phyloP scores from a whole-genome alignment of 2,888 invertebrate species.

The Agriopis leucophaearia region DNA sequence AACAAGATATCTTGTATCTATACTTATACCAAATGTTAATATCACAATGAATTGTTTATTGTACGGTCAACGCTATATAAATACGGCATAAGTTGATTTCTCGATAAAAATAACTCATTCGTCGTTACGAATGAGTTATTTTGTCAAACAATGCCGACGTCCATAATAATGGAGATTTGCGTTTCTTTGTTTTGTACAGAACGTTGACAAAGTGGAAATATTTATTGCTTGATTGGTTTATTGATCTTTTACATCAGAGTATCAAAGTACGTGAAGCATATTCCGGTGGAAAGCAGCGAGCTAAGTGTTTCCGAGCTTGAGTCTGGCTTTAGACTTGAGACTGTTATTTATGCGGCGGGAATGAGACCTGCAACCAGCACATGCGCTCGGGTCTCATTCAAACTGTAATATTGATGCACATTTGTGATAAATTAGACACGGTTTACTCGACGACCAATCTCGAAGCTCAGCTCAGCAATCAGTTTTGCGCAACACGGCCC shows the following conservation, averaged over 20 bases:
- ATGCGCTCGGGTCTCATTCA: slow-evolving; percentile 39
- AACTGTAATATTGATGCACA: slow-evolving; percentile 63
- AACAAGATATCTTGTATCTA: background rate
- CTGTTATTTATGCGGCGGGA: slow-evolving; percentile 36
- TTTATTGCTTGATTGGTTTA: slow-evolving; percentile 29
- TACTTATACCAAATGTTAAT: background rate
- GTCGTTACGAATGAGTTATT: too few species aligned
- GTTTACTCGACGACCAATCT: slow-evolving; percentile 73
- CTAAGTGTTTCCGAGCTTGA: too few species aligned
- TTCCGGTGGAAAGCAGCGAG: slow-evolving; percentile 17
- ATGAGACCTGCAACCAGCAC: slow-evolving; percentile 65
- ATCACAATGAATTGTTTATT: background rate
- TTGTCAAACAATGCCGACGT: slow-evolving; percentile 16
- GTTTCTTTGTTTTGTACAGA: slow-evolving; percentile 25
- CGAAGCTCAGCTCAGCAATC: slow-evolving; percentile 67
- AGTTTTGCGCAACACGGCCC: slow-evolving; percentile 76
- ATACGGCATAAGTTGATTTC: slow-evolving; percentile 5
- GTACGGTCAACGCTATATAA: slow-evolving; percentile 6
- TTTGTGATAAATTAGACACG: slow-evolving; percentile 80
- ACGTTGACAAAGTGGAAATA: slow-evolving; percentile 15
- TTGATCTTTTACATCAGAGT: slow-evolving; percentile 15
- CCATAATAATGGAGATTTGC: slow-evolving; percentile 19
- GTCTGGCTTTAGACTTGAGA: background rate
- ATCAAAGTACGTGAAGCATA: slow-evolving; percentile 14
- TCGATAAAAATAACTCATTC: slow-evolving; percentile 30